A percentile compares a stretch with the other conserved stretches of the same genome.
These are phyloP conservation scores for Ameiurus melas DNA, from an alignment of 2,113 vertebrate species.

Conservation along the genomic window DNA sequence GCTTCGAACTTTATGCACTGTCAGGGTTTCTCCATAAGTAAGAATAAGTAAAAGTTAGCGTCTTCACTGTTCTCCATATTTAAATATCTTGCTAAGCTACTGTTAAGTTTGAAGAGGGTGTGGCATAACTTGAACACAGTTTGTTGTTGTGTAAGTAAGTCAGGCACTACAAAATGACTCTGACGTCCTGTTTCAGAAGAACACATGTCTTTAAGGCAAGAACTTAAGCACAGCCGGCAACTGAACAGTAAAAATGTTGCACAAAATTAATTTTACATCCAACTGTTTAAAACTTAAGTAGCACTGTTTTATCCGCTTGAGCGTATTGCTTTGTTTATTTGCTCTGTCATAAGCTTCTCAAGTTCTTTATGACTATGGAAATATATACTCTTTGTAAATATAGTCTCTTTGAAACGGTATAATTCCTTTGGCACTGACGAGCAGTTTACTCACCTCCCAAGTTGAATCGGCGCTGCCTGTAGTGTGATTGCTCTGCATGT, in stretches of 20 bases:
- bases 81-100: not conserved
- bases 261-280: not conserved
- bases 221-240: not conserved
- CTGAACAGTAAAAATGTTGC: not conserved
- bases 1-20: not conserved
- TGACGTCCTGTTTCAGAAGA: not conserved
- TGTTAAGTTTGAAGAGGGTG: not conserved
- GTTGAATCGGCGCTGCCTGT: conserved; percentile 11
- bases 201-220: not conserved
- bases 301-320: not conserved
- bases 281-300: not conserved
- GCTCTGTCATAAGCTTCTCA: not conserved
- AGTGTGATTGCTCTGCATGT: conserved; percentile 32
- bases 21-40: not conserved
- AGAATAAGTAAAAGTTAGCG: not conserved
- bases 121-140: not conserved
- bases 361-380: not conserved
- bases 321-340: not conserved
- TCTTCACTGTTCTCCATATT: not conserved
- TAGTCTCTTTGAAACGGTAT: not conserved
- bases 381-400: not conserved
- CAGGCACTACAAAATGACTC: not conserved
- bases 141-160: not conserved
- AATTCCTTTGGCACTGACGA: not conserved
- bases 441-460: not conserved